Evolutionary conservation across 2,888 invertebrate genomes (phyloP).

Genomic region (Itoplectis maculator): DNA sequence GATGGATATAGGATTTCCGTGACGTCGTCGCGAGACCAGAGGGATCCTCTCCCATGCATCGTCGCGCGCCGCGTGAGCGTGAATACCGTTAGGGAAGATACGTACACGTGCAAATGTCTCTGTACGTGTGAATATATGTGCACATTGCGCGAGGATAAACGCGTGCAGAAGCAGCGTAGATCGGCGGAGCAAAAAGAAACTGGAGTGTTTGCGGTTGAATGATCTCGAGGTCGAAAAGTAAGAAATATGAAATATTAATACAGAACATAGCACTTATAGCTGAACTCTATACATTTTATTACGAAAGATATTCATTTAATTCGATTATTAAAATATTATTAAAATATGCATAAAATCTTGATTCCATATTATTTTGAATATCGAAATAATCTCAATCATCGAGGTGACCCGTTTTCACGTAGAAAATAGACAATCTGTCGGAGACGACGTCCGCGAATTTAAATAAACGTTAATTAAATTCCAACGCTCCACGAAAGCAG

Average conservation of each 20-base stretch:
- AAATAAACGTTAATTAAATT: slow-evolving; percentile 4
- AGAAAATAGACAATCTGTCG: background rate
- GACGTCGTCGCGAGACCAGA: slow-evolving; percentile 21
- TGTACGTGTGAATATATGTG: background rate
- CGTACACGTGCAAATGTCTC: background rate
- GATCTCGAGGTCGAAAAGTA: background rate
- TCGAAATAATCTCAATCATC: too few relatives aligned
- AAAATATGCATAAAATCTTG: too few relatives aligned
- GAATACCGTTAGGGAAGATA: slow-evolving; percentile 58
- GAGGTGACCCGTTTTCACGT: background rate
- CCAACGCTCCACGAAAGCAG: background rate
- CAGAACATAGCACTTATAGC: too few relatives aligned
- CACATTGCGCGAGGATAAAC: background rate
- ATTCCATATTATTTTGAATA: too few relatives aligned
- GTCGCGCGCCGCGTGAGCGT: slow-evolving; percentile 60
- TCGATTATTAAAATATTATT: too few relatives aligned
- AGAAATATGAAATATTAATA: too few relatives aligned
- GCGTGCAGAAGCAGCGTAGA: slow-evolving; percentile 21
- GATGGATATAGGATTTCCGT: slow-evolving; percentile 17
- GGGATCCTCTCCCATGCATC: slow-evolving; percentile 36
- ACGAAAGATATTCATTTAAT: too few relatives aligned
- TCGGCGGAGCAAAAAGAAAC: slow-evolving; percentile 44
- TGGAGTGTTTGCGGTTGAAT: slow-evolving; percentile 20
- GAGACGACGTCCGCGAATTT: background rate
- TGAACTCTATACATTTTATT: too few relatives aligned